Evolutionary conservation across 92 coral and sea anemone genomes (phyloP), one percentile per base, ranked within the genome.

Genomic region (Paragorgia papillata): DNA sequence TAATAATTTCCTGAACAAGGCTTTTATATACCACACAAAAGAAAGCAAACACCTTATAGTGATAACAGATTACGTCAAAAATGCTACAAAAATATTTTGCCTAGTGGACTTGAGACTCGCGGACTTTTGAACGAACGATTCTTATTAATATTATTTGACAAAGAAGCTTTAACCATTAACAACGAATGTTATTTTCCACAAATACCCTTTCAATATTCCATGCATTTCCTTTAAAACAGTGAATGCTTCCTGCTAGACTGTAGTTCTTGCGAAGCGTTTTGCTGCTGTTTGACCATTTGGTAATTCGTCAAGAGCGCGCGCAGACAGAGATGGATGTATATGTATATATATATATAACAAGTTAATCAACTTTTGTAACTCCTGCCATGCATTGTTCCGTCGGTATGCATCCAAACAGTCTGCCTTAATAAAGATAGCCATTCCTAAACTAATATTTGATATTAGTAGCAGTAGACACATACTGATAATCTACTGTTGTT

Each of bases 321-420:
- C n/a, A n/a, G n/a, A n/a, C n/a, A n/a, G n/a, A n/a, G n/a, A n/a
- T n/a, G n/a, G n/a, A n/a, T n/a, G n/a, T n/a, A n/a, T n/a, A n/a
- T n/a, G n/a, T n/a, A n/a, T n/a, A n/a, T n/a, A n/a, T n/a, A n/a
- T n/a, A n/a, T n/a, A n/a, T n/a, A n/a, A n/a, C n/a, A n/a, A n/a
- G n/a, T n/a, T n/a, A n/a, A n/a, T n/a, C n/a, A n/a, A n/a, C n/a
- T n/a, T n/a, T n/a, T n/a, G n/a, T n/a, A n/a, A n/a, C 73, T 22
- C 22, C 57, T 6, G 10, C 48, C 1, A 40, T 39, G 73, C 34
- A 24, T 66, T n/a, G 73, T 66, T 66, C 57, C 54, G 73, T 40
- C 57, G 28, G 55, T 29, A 1, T 9, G 10, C 41, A 33, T 35
- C n/a, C 43, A 37, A 54, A 35, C 26, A 31, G 41, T 66, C 19